These are phyloP conservation scores for Leptopilina drosophilae DNA, from an alignment of 2,888 invertebrate genomes.

Conservation along the genomic window DNA sequence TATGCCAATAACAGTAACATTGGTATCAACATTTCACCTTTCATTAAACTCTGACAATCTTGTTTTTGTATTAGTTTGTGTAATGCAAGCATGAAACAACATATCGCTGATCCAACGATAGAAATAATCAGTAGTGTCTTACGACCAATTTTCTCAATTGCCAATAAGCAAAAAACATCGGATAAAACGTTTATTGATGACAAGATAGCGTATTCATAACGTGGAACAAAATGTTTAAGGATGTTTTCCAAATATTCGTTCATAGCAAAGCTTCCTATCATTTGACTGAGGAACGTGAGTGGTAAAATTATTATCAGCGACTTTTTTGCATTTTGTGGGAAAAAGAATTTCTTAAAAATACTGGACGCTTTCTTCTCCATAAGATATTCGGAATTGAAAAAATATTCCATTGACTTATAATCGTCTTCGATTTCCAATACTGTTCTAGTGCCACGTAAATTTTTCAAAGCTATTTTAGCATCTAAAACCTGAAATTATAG, in stretches of 20 bases:
- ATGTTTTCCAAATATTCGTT: constrained; percentile 51
- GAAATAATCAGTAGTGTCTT: constrained; percentile 53
- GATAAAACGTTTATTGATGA: constrained; percentile 54
- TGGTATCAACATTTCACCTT: constrained; percentile 41
- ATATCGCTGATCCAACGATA: constrained; percentile 53
- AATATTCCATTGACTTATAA: constrained; percentile 54
- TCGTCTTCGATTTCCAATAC: constrained; percentile 59
- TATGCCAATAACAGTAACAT: constrained; percentile 53
- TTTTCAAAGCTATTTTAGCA: constrained; percentile 58
- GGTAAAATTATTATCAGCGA: constrained; percentile 41
- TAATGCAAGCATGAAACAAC: constrained; percentile 55
- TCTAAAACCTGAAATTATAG: constrained; percentile 54
- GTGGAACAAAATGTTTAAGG: constrained; percentile 47
- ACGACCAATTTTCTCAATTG: constrained; percentile 56
- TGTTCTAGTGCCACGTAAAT: constrained; percentile 48
- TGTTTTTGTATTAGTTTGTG: constrained; percentile 45
- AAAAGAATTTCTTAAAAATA: constrained; percentile 2
- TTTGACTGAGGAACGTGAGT: constrained; percentile 57
- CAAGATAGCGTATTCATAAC: constrained; percentile 49
- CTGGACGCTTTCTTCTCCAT: neutral
- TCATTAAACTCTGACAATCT: constrained; percentile 2
- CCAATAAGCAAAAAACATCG: constrained; percentile 50
- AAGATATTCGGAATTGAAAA: constrained; percentile 47
- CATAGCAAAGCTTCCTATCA: constrained; percentile 57
- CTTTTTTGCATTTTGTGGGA: constrained; percentile 16